Evolutionary conservation across 2,797 vertebrate species (phyloP).

Genomic region (Echiichthys vipera): DNA sequence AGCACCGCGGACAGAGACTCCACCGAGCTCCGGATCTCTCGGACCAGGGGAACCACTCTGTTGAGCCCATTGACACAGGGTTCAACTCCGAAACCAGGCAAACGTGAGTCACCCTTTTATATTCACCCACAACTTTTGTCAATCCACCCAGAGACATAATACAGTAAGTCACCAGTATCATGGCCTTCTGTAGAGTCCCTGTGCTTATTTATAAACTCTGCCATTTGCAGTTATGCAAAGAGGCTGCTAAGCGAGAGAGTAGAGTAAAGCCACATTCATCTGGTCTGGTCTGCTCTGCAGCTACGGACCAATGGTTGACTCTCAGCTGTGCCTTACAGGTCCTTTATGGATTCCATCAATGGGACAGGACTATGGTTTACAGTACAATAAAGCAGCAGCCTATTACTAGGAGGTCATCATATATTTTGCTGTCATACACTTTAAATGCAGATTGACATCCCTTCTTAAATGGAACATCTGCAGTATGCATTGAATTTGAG

Average conservation of each 20-base stretch:
- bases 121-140: constrained; percentile 29
- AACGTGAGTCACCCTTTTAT: constrained; percentile 75
- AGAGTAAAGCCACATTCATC: constrained; percentile 14
- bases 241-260: neutral
- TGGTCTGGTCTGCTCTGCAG: too few relatives aligned
- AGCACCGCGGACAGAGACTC: constrained; percentile 79
- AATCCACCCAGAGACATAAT: neutral
- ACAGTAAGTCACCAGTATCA: neutral
- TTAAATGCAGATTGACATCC: neutral
- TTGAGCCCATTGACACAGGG: constrained; percentile 65
- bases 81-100: constrained; percentile 68
- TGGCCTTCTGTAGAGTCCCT: neutral
- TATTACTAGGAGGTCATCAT: neutral
- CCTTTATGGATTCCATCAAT: neutral
- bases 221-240: neutral
- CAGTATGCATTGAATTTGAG: neutral
- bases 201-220: constrained; percentile 10
- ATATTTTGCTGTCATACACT: neutral
- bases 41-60: constrained; percentile 71
- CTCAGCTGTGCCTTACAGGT: constrained; percentile 3
- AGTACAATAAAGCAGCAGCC: neutral
- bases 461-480: neutral
- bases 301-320: neutral
- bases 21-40: constrained; percentile 44
- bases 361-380: neutral